phyloP scores from a whole-genome alignment of 1,140 invertebrate species.

The Muscidifurax raptorellus region DNA sequence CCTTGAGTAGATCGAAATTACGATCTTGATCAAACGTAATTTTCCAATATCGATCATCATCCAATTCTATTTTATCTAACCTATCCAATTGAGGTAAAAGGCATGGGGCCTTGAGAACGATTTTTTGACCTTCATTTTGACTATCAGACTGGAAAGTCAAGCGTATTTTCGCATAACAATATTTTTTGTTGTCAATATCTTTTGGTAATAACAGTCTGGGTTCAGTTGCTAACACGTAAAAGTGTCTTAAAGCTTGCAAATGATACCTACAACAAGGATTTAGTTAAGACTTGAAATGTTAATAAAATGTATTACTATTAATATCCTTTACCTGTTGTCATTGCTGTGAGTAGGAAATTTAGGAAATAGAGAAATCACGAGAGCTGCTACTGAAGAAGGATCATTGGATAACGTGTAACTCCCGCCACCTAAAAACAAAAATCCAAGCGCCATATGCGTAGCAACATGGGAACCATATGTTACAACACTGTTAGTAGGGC shows the following conservation, averaged over 20 bases:
- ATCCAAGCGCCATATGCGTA: slow-evolving; percentile 94
- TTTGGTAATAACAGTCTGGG: slow-evolving; percentile 90
- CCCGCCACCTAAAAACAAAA: slow-evolving; percentile 96
- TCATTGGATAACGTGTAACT: slow-evolving; percentile 90
- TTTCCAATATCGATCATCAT: slow-evolving; percentile 92
- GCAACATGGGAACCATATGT: slow-evolving; percentile 95
- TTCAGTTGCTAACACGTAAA: slow-evolving; percentile 96
- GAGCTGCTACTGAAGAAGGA: slow-evolving; percentile 88
- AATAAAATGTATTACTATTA: background rate
- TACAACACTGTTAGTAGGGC: slow-evolving; percentile 80
- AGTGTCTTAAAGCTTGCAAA: slow-evolving; percentile 94
- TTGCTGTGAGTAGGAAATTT: slow-evolving; percentile 97
- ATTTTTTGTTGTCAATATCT: slow-evolving; percentile 86
- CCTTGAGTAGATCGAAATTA: slow-evolving; percentile 90
- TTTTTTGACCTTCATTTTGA: slow-evolving; percentile 76
- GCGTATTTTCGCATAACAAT: slow-evolving; percentile 88
- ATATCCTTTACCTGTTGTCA: slow-evolving; percentile 86
- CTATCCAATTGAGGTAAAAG: slow-evolving; percentile 88
- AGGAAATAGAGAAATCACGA: slow-evolving; percentile 95
- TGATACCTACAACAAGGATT: slow-evolving; percentile 83
- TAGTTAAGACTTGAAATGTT: background rate
- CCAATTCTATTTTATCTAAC: slow-evolving; percentile 85
- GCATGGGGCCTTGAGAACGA: slow-evolving; percentile 86
- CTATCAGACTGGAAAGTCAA: slow-evolving; percentile 75
- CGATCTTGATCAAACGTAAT: slow-evolving; percentile 87